These are phyloP conservation scores for Aporophyla lueneburgensis DNA, from an alignment of 2,888 invertebrate species.

Conservation along the genomic window DNA sequence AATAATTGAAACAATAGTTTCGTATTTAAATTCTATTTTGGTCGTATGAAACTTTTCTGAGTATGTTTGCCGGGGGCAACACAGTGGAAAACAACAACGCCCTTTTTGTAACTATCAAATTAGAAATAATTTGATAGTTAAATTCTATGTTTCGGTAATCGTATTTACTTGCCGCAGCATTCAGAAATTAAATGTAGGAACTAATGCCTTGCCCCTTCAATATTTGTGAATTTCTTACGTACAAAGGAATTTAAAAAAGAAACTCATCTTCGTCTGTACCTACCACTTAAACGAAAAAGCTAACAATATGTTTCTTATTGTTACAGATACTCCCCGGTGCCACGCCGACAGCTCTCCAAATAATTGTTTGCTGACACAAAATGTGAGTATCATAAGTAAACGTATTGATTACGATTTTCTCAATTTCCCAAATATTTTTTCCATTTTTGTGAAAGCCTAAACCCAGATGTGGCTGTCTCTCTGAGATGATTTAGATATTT, in stretches of 20 bases:
- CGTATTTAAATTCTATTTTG: neutral
- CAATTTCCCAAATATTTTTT: neutral
- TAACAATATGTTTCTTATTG: conserved; percentile 33
- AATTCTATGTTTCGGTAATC: neutral
- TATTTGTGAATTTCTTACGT: neutral
- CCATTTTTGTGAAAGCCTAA: no score
- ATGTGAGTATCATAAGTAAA: conserved; percentile 63
- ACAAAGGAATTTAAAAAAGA: neutral
- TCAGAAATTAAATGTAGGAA: neutral
- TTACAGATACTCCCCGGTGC: conserved; percentile 55
- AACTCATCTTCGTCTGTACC: no score
- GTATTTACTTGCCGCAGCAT: neutral
- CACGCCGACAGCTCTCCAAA: conserved; percentile 24
- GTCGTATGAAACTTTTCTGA: neutral
- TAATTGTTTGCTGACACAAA: conserved; percentile 58
- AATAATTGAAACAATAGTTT: neutral
- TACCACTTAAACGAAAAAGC: neutral
- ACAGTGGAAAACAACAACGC: neutral
- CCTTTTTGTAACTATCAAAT: neutral
- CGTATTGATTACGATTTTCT: no score
- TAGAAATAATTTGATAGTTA: neutral
- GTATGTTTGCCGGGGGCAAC: no score
- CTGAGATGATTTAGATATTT: neutral
- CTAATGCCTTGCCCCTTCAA: neutral
- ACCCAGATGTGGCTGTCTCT: neutral